Conservation (phyloP, 2,113 vertebrate genomes). For the Epinephelus lanceolatus region DNA sequence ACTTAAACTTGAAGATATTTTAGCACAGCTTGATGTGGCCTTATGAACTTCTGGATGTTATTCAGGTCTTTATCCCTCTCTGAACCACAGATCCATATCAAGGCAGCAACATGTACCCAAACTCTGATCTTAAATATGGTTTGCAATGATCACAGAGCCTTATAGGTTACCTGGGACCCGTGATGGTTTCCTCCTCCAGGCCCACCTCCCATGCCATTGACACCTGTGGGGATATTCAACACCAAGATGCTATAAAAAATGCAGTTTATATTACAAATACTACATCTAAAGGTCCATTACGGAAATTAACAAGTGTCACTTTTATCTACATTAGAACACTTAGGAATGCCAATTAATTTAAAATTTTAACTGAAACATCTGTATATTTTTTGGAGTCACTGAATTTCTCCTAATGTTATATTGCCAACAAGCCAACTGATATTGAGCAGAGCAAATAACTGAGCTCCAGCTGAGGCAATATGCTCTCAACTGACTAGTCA, state of each 20-base stretch:
- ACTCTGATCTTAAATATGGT: not conserved
- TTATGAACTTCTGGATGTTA: not conserved
- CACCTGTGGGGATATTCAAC: constrained; percentile 80
- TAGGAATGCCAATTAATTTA: constrained; percentile 23
- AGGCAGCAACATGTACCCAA: not conserved
- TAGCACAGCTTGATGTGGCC: not conserved
- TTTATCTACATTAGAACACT: not conserved
- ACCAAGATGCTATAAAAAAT: constrained; percentile 43
- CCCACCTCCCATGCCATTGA: constrained; percentile 88
- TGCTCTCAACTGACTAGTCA: constrained; percentile 45
- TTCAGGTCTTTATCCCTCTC: not conserved
- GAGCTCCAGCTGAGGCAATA: constrained; percentile 33
- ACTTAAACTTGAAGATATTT: not conserved
- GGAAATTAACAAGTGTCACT: not conserved
- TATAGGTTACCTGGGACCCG: constrained; percentile 91
- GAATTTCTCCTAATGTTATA: not conserved
- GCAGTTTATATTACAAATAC: constrained; percentile 23
- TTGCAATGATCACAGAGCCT: not conserved
- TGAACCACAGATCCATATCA: not conserved
- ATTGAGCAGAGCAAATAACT: constrained; percentile 20
- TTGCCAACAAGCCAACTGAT: constrained; percentile 7
- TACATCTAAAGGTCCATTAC: not conserved
- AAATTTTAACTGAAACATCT: not conserved
- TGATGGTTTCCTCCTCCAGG: constrained; percentile 88
- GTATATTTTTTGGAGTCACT: not conserved